Conservation (phyloP, 2,113 vertebrate species). For the Python bivittatus region DNA sequence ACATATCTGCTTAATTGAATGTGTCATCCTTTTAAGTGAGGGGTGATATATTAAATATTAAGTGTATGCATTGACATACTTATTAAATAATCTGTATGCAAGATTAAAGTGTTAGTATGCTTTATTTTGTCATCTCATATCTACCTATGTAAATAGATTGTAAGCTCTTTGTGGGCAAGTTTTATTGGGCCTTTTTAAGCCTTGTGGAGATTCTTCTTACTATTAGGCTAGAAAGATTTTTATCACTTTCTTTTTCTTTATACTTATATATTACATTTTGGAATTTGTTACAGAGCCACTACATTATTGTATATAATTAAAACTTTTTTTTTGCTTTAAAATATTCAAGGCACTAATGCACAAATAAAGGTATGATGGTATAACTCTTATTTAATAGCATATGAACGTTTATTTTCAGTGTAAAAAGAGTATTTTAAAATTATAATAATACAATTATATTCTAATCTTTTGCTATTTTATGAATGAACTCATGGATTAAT, state of each 20-base stretch:
- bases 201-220: not conserved
- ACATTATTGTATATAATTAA: not conserved
- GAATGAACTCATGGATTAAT: not conserved
- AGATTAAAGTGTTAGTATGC: not conserved
- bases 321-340: not conserved
- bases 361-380: not conserved
- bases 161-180: slow-evolving; percentile 22
- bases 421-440: not conserved
- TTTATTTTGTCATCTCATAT: not conserved
- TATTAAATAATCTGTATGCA: not conserved
- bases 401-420: not conserved
- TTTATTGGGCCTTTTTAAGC: not conserved
- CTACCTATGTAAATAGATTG: not conserved
- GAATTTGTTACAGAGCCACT: not conserved
- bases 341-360: not conserved
- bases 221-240: not conserved
- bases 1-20: not conserved
- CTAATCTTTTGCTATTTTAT: not conserved
- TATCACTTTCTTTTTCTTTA: not conserved
- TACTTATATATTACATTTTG: not conserved
- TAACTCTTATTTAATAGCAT: not conserved
- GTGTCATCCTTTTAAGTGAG: not conserved
- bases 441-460: not conserved
- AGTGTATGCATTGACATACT: not conserved
- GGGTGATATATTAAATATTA: not conserved